Evolutionary conservation across 2,113 vertebrate genomes (phyloP), one percentile per base, ranked within the genome.

Genomic region (Athene cunicularia): DNA sequence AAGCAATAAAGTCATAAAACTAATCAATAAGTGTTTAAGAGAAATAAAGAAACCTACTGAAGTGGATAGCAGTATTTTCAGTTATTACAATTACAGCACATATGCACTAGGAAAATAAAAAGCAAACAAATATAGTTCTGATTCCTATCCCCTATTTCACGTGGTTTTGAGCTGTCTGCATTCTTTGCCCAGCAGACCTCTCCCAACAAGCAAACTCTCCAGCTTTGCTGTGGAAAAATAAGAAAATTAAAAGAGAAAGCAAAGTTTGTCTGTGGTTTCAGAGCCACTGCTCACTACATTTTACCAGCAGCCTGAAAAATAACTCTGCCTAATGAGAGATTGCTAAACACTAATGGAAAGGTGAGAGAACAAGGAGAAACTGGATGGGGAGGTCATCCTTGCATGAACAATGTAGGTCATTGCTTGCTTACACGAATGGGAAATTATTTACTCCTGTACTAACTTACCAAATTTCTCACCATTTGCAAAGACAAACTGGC

Each of bases 111-210:
- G 74, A 55, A 2, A 50, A 6, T 15, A 32, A 47, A 86, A 80
- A 16, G 5, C 41, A 76, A 80, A 41, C 7, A 12, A 0, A 1
- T 8, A 12, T 10, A 11, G 16, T 32, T 50, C 23, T 5, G 9
- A 70, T 52, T 66, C 39, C 37, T 47, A 39, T 6, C 18, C 26
- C 4, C 0, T 35, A 23, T 37, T 71, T 67, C 39, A 75, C 43
- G 60, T 3, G 13, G 56, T 71, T 71, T 70, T 62, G 6, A 11
- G 32, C 19, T 27, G 27, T 5, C n/a, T 17, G 7, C 28, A 43
- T 56, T 91, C 16, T 60, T 81, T 72, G 24, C 14, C 41, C 18
- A 15, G 32, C 2, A 10, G 12, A 66, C 18, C 32, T 39, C 56
- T 41, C 18, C 64, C 24, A 59, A 26, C 20, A 43, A 83, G 80